Base-by-base conservation (phyloP, 2,888 invertebrate genomes). In the Drosophila paranaensis region DNA sequence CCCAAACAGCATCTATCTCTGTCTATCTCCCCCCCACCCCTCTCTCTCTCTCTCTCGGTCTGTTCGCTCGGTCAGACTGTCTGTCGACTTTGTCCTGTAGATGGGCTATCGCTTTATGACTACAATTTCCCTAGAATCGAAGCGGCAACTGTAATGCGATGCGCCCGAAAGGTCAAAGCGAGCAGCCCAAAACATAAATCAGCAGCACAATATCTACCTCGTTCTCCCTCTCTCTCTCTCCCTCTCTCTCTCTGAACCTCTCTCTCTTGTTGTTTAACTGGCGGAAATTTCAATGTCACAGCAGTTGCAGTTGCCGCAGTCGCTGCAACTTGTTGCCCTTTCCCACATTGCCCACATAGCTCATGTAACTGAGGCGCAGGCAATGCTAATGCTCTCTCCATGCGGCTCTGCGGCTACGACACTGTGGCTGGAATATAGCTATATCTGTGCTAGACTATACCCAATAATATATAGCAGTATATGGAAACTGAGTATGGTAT, bases 81-180 rank as follows among this genome's bases (percentile, higher is more conserved):
- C 16, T 13, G 68, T 51, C 45, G 58, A 58, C 75, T 74, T 78
- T 74, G 75, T 74, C 69, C 75, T 53, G 55, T 37, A 81, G 81
- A 82, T 82, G 51, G 62, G 62, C 77, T 69, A 88, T 82, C 88
- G 72, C 45, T 46, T 55, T 73, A 57, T 66, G 25, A 56, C 40
- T 53, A 69, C 56, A 61, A 69, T 71, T 83, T 88, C 76, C 9
- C 14, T 50, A 55, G 74, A 76, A 76, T 45, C 55, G 58, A 42
- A 58, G 58, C 55, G 63, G 43, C 60, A 57, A 64, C 57, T 88
- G 86, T 60, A 71, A 80, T 65, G 87, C 67, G 87, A 83, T 84
- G 88, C 81, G 61, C 25, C 53, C 50, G 51, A 81, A 74, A 81
- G 89, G 84, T 88, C 88, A 83, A 69, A 77, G 40, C 50, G 62